A percentile compares a stretch with the other conserved stretches of the same genome.
These are phyloP conservation scores for Caloenas nicobarica DNA, from an alignment of 2,113 vertebrate species.

Conservation along the genomic window DNA sequence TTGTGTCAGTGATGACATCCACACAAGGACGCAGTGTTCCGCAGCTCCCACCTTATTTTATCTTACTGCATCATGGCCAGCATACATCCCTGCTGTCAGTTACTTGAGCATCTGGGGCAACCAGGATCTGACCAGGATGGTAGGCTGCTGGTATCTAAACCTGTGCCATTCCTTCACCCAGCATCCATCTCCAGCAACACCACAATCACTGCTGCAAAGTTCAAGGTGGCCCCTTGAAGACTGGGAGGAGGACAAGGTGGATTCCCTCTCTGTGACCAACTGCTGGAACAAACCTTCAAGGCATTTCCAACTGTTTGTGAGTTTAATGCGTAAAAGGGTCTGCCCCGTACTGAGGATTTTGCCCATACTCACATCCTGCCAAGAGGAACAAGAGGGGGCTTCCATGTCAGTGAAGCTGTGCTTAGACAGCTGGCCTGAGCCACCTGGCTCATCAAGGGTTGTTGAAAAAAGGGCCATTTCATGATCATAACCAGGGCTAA, in stretches of 20 bases:
- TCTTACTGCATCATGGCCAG: neutral
- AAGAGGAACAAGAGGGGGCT: neutral
- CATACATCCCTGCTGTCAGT: neutral
- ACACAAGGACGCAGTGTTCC: rapidly evolving
- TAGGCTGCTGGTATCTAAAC: neutral
- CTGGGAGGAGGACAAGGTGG: neutral
- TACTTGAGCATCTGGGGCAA: neutral
- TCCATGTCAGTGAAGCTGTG: neutral
- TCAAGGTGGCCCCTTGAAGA: neutral
- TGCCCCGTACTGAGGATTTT: neutral
- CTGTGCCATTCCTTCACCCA: neutral
- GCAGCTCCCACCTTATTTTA: neutral
- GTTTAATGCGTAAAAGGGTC: neutral
- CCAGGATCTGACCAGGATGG: neutral
- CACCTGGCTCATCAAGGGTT: neutral
- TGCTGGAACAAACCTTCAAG: neutral
- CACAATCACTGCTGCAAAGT: neutral
- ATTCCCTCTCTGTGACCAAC: neutral
- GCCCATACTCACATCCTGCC: rapidly evolving
- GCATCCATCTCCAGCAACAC: neutral
- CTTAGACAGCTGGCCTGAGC: neutral
- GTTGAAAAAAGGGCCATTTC: neutral
- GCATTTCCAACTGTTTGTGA: neutral
- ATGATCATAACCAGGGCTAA: neutral
- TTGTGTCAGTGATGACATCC: neutral